Conservation (phyloP, 2,797 vertebrate species). For the Micromesistius poutassou region DNA sequence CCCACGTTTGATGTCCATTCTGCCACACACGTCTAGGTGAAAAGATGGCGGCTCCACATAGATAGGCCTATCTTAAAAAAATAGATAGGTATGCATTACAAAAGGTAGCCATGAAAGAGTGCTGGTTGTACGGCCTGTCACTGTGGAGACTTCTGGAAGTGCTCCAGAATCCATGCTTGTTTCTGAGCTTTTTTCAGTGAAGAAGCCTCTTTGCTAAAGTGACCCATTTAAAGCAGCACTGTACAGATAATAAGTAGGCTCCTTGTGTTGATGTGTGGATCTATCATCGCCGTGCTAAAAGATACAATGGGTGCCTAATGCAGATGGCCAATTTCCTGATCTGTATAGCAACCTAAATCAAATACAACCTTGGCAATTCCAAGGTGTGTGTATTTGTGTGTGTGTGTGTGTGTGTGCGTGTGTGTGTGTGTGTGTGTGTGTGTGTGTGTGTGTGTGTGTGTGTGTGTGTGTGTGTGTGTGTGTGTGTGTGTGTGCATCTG, state of each 20-base stretch:
- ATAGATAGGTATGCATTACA: too few species aligned
- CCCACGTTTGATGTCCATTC: too few species aligned
- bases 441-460: background rate
- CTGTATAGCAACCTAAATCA: constrained; percentile 8
- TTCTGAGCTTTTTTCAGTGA: background rate
- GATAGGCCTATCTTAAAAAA: too few species aligned
- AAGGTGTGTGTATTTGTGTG: background rate
- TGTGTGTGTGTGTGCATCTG: background rate
- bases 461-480: background rate
- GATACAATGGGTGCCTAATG: constrained; percentile 36
- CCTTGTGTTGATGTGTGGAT: constrained; percentile 36
- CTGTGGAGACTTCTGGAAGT: background rate
- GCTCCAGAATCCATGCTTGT: background rate
- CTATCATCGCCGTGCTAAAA: constrained; percentile 52
- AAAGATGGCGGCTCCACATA: too few species aligned
- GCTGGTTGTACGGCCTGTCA: too few species aligned
- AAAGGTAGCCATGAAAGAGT: too few species aligned
- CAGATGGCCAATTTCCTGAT: constrained; percentile 31
- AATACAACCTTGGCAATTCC: background rate
- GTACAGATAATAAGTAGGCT: constrained; percentile 35
- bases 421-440: background rate
- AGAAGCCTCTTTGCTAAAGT: constrained; percentile 6
- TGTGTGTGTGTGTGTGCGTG: background rate
- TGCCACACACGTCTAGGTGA: too few species aligned
- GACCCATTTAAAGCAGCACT: constrained; percentile 37